Evolutionary conservation across 2,888 invertebrate species (phyloP).

Genomic region (Phaedon cochleariae): DNA sequence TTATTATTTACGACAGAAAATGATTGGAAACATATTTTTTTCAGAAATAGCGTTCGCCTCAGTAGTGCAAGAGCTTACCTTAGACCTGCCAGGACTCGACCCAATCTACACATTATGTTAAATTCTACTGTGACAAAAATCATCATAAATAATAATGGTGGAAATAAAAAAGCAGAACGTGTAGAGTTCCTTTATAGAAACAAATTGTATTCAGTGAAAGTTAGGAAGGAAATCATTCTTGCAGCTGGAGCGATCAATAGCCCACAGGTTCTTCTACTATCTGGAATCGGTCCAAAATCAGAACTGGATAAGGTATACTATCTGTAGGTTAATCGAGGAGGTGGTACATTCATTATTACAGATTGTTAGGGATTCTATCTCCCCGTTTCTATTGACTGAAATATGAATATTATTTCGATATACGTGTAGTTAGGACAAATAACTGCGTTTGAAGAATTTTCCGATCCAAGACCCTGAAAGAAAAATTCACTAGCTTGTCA

Average conservation of each 20-base stretch:
- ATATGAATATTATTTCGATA: too few species aligned
- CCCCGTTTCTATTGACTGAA: too few species aligned
- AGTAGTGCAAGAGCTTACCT: slow-evolving; percentile 71
- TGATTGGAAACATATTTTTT: slow-evolving; percentile 27
- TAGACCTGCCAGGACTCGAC: slow-evolving; percentile 67
- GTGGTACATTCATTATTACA: too few species aligned
- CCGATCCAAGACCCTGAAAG: too few species aligned
- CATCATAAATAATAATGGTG: slow-evolving; percentile 61
- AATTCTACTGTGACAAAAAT: slow-evolving; percentile 71
- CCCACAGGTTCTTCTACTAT: slow-evolving; percentile 72
- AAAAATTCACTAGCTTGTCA: too few species aligned
- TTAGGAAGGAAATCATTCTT: slow-evolving; percentile 68
- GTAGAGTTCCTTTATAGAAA: slow-evolving; percentile 70
- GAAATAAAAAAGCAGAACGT: slow-evolving; percentile 65
- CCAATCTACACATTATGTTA: slow-evolving; percentile 70
- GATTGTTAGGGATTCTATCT: too few species aligned
- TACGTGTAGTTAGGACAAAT: too few species aligned
- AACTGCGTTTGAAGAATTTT: too few species aligned
- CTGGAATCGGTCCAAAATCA: slow-evolving; percentile 72
- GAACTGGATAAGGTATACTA: slow-evolving; percentile 62
- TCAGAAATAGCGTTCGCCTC: slow-evolving; percentile 69
- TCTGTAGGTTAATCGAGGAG: too few species aligned
- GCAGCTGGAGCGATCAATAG: slow-evolving; percentile 73
- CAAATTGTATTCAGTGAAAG: slow-evolving; percentile 62
- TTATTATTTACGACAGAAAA: too few species aligned